These are phyloP conservation scores for Luperina nickerlii DNA, from an alignment of 2,888 invertebrate genomes.

Conservation along the genomic window DNA sequence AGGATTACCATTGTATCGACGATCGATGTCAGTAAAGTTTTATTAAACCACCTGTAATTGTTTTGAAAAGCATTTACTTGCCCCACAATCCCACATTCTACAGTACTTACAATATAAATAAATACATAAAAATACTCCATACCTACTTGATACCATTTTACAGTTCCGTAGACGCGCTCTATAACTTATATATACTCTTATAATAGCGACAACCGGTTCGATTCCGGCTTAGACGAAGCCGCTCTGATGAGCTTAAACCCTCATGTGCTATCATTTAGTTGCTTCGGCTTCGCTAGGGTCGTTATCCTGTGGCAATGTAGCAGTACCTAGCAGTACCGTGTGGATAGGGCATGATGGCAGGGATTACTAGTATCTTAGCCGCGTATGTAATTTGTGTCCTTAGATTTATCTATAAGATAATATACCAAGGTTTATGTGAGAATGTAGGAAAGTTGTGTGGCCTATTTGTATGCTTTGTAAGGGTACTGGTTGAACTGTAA, in stretches of 20 bases:
- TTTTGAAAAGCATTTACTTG: too few relatives aligned
- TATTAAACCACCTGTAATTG: too few relatives aligned
- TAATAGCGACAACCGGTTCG: constrained; percentile 53
- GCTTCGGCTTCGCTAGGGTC: constrained; percentile 38
- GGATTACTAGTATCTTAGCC: constrained; percentile 13
- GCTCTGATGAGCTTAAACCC: constrained; percentile 49
- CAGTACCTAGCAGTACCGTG: constrained; percentile 15
- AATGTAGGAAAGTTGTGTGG: neutral
- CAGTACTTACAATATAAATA: neutral
- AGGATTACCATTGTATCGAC: too few relatives aligned
- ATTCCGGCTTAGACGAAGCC: constrained; percentile 47
- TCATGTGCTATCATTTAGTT: constrained; percentile 54
- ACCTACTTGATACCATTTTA: neutral
- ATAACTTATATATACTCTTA: constrained; percentile 15
- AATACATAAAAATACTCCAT: neutral
- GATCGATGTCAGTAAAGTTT: too few relatives aligned
- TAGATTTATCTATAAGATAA: constrained; percentile 1
- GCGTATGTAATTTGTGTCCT: constrained; percentile 21
- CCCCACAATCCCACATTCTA: too few relatives aligned
- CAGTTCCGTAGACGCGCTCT: constrained; percentile 17
- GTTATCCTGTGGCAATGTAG: constrained; percentile 37
- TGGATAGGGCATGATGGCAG: constrained; percentile 35
- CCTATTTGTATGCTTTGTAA: neutral
- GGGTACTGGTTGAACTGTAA: neutral
- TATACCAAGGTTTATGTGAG: neutral